Evolutionary conservation across 2,888 invertebrate genomes (phyloP).

Genomic region (Chydorus sphaericus): DNA sequence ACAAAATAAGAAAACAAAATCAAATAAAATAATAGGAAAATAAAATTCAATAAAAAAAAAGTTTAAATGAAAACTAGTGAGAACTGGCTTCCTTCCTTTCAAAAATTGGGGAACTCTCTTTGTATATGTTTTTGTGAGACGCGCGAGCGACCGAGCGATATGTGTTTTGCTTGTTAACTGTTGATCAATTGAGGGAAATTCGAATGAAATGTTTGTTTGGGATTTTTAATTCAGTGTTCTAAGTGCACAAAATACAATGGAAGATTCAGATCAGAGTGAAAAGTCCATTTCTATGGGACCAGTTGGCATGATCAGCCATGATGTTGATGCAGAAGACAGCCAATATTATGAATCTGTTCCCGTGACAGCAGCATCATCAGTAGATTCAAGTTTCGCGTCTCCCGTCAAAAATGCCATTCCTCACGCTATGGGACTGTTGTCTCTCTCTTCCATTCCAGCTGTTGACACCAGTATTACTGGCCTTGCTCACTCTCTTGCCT

Average conservation of each 20-base stretch:
- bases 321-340: neutral
- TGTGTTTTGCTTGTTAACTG: no score
- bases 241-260: neutral
- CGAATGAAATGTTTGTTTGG: neutral
- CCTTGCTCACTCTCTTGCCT: neutral
- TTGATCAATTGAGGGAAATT: neutral
- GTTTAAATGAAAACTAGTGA: no score
- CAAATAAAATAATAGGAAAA: no score
- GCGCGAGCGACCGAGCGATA: neutral
- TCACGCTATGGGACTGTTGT: neutral
- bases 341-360: neutral
- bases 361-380: neutral
- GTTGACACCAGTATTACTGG: neutral
- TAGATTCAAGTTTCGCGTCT: neutral
- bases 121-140: neutral
- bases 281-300: slow-evolving; percentile 3
- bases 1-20: no score
- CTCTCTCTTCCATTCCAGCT: neutral
- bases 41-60: no score
- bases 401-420: neutral
- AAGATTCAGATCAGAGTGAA: neutral
- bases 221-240: neutral
- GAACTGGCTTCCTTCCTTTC: no score
- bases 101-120: no score
- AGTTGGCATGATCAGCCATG: neutral